Percentiles rank a stretch among this genome's conserved stretches.
Conservation (phyloP, 2,113 vertebrate species). For the Girardinichthys multiradiatus region DNA sequence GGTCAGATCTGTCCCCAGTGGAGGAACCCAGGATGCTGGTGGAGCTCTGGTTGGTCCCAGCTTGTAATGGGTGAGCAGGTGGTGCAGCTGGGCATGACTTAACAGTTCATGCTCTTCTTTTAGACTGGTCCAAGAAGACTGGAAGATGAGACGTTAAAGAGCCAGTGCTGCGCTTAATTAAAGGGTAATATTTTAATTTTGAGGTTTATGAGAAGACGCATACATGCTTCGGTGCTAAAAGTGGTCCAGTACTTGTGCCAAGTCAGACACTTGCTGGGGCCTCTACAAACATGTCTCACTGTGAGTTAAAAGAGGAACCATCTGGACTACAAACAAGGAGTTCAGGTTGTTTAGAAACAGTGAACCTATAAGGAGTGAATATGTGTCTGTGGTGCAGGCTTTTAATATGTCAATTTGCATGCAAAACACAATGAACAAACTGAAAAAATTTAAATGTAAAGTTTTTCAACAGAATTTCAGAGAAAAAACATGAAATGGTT, state of each 20-base stretch:
- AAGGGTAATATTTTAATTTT: not conserved
- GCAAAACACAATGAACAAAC: too few species aligned
- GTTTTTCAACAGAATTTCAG: too few species aligned
- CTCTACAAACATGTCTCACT: not conserved
- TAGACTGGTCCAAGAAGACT: conserved; percentile 89
- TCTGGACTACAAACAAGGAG: not conserved
- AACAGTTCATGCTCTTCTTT: conserved; percentile 85
- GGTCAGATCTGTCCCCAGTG: conserved; percentile 82
- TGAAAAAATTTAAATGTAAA: too few species aligned
- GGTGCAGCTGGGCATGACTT: conserved; percentile 88
- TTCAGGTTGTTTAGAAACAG: not conserved
- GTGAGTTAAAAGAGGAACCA: not conserved
- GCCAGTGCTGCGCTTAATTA: not conserved
- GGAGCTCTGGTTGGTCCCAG: conserved; percentile 85
- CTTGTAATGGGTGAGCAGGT: conserved; percentile 90
- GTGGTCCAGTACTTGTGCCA: not conserved
- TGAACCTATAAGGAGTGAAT: not conserved
- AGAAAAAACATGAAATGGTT: not conserved
- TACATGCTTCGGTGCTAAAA: not conserved
- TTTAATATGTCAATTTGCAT: not conserved
- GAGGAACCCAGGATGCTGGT: conserved; percentile 86
- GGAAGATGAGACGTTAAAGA: conserved; percentile 16
- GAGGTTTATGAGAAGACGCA: not conserved
- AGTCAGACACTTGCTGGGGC: not conserved
- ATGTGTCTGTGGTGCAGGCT: not conserved